Evolutionary conservation across 2,113 vertebrate species (phyloP), one percentile per base, ranked within the genome.

Genomic region (Rynchops niger): DNA sequence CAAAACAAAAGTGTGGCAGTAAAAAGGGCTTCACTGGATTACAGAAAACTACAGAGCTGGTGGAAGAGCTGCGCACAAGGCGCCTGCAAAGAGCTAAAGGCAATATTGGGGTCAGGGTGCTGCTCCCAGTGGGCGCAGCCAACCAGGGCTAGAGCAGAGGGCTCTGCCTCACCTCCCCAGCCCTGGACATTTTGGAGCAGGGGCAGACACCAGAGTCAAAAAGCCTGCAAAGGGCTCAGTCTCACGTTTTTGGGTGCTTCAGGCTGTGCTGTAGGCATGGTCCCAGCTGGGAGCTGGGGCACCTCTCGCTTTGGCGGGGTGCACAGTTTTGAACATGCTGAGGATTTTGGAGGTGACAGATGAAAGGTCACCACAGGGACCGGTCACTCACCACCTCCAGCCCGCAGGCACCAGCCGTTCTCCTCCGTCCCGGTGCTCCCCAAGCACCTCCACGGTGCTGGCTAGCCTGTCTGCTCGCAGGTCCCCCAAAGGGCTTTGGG

Each of bases 401-500:
- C 61, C 55, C 1, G 2, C 1, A 5, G 45, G 10, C 38, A 53
- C 9, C 25, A 20, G 29, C 47, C 0, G 0, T 15, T 21, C 21
- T 59, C 40, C 45, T 66, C 67, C 0, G 8, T 36, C 38, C 63
- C 6, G 1, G 9, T 5, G 63, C 59, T 87, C n/a, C 58, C 63
- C 50, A 10, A 16, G 15, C 25, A 4, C 45, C 8, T 5, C 61
- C 18, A 1, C 0, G 12, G 49, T 23, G 55, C 69, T 27, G 77
- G 32, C 43, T 69, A 38, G 74, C 67, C 61, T 62, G 55, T 82
- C 65, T 26, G 10, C 55, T 84, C 16, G 0, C 61, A 55, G 49
- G 27, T 8, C 25, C 67, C 23, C 42, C 34, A 14, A 14, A 65
- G 32, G 29, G 12, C 22, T 90, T 2, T 69, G 79, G 79, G 70